Evolutionary conservation across 2,888 invertebrate genomes (phyloP).

Genomic region (Luperina nickerlii): DNA sequence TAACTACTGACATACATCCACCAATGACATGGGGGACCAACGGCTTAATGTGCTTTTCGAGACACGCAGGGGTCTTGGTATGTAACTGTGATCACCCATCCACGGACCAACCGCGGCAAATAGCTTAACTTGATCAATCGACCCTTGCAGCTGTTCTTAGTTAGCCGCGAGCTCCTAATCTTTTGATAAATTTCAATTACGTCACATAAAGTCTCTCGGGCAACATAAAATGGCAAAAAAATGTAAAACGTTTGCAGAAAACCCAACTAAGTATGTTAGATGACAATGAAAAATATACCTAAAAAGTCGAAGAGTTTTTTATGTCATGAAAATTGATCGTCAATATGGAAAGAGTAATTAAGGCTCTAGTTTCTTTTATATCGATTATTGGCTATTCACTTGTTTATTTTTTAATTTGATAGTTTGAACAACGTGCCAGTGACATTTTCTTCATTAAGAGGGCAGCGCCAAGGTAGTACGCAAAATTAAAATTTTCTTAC

Average conservation of each 20-base stretch:
- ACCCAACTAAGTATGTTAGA: too few species aligned
- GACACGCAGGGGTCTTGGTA: background rate
- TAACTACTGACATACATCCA: background rate
- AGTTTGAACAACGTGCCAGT: conserved; percentile 11
- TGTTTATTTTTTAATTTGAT: conserved; percentile 4
- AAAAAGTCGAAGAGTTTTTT: conserved; percentile 11
- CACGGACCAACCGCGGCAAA: background rate
- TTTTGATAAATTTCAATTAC: background rate
- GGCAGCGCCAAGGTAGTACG: too few species aligned
- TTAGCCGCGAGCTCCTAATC: background rate
- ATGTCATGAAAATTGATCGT: conserved; percentile 16
- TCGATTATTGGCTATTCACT: conserved; percentile 39
- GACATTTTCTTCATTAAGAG: conserved; percentile 35
- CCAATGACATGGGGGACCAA: background rate
- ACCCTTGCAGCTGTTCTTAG: background rate
- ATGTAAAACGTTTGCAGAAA: background rate
- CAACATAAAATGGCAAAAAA: background rate
- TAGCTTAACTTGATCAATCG: background rate
- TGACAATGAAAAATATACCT: background rate
- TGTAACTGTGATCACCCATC: background rate
- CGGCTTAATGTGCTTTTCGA: background rate
- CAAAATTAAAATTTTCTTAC: too few species aligned
- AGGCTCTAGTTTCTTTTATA: conserved; percentile 23
- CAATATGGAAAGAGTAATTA: conserved; percentile 43
- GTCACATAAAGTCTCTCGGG: too few species aligned